Conservation (phyloP, 30 jellyfish, hydroid and myxozoan species). For the Catostylus mosaicus region DNA sequence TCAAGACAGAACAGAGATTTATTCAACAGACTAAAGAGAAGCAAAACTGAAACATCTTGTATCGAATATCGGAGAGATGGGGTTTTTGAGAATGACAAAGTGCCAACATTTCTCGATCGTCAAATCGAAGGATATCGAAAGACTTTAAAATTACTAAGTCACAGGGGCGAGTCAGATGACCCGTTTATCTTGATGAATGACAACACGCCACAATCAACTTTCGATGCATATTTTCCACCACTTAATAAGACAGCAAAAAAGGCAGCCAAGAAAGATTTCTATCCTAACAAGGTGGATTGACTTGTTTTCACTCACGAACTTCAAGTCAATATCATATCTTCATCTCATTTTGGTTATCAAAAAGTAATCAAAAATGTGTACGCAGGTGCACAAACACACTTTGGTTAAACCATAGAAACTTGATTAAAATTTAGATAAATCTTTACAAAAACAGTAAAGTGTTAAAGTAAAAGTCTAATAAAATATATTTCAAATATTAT, state of each 20-base stretch:
- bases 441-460: too few relatives aligned
- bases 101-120: slow-evolving; percentile 48
- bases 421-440: too few relatives aligned
- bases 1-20: background rate
- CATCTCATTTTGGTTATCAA: too few relatives aligned
- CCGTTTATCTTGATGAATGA: background rate
- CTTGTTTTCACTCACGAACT: too few relatives aligned
- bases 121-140: slow-evolving; percentile 61
- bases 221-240: slow-evolving; percentile 68
- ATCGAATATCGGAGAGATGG: background rate
- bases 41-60: background rate
- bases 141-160: slow-evolving; percentile 28
- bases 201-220: slow-evolving; percentile 31
- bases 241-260: background rate
- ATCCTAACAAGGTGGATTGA: background rate
- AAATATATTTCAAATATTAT: too few relatives aligned
- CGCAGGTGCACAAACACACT: too few relatives aligned
- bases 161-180: background rate
- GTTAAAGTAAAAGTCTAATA: too few relatives aligned
- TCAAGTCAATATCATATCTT: too few relatives aligned
- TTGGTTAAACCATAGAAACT: too few relatives aligned
- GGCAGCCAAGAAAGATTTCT: background rate
- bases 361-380: too few relatives aligned
- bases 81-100: background rate
- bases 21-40: background rate